Evolutionary conservation across 2,113 vertebrate genomes (phyloP), one percentile per base, ranked within the genome.

Genomic region (Grus americana): DNA sequence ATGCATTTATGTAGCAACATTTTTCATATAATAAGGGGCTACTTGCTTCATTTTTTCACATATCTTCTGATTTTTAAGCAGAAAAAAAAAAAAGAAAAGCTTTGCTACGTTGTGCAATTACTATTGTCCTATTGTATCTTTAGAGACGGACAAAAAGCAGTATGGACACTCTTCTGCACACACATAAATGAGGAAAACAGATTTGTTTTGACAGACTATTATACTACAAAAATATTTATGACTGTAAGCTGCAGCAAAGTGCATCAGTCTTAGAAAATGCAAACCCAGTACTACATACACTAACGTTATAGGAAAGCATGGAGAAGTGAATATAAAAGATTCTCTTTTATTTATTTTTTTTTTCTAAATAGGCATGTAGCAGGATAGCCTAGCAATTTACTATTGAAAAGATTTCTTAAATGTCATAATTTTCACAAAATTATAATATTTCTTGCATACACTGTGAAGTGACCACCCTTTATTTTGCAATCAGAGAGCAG

Each of bases 171-270:
- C 62, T 93, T 93, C 95, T 92, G 90, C 86, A 96, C 72, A 80
- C 42, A 76, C 82, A 95, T 59, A 95, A 85, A 96, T 88, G 94
- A 96, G 75, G 94, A 97, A 98, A 97, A 97, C 98, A 98, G 97
- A 98, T 98, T 98, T 98, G 98, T 98, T 98, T 98, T 98, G 98
- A 98, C 98, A 98, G 86, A 52, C 83, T 97, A 98, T 98, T 97
- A 97, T 97, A 96, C 96, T 97, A 97, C 96, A 97, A 97, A 98
- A 98, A 97, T 98, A 97, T 97, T 98, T 98, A 96, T 97, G 96
- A 98, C 97, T 94, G 97, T 97, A 98, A 98, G 97, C 97, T 98
- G 82, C 95, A 96, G 97, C 87, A 91, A 98, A 98, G 96, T 97
- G 62, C 93, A 93, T 92, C 96, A 95, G 87, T 94, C 90, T 94